Conservation (phyloP, 2,113 vertebrate species). For the Oryzias javanicus region DNA sequence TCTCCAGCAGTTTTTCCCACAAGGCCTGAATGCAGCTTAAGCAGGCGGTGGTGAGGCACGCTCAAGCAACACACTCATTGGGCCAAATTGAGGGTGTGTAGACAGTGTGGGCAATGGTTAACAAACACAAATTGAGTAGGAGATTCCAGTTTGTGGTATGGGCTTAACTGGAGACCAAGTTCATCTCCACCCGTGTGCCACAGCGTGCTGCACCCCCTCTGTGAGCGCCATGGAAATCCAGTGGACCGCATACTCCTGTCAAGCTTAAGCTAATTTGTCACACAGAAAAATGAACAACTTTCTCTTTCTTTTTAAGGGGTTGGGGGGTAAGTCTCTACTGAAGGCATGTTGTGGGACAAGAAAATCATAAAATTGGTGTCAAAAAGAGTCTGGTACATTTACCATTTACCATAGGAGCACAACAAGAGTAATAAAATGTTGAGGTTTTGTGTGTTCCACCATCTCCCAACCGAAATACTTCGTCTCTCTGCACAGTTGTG, state of each 20-base stretch:
- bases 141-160: slow-evolving; percentile 67
- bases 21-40: slow-evolving; percentile 49
- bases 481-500: slow-evolving; percentile 54
- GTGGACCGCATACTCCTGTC: slow-evolving; percentile 47
- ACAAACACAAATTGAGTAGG: slow-evolving; percentile 72
- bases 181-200: slow-evolving; percentile 53
- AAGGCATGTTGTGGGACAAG: background rate
- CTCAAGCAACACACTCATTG: slow-evolving; percentile 68
- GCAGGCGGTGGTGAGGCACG: slow-evolving; percentile 61
- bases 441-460: slow-evolving; percentile 48
- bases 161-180: slow-evolving; percentile 50
- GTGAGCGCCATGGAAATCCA: slow-evolving; percentile 40
- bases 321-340: too few species aligned
- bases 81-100: slow-evolving; percentile 77
- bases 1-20: slow-evolving; percentile 30
- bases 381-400: slow-evolving; percentile 28
- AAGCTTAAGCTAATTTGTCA: slow-evolving; percentile 36
- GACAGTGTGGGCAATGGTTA: slow-evolving; percentile 65
- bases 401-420: slow-evolving; percentile 41
- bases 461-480: slow-evolving; percentile 47
- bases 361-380: slow-evolving; percentile 29
- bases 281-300: slow-evolving; percentile 15
- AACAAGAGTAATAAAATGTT: slow-evolving; percentile 48
- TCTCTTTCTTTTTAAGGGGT: background rate
- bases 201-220: slow-evolving; percentile 20